phyloP scores from a whole-genome alignment of 2,113 vertebrate species.

The Glareola pratincola region DNA sequence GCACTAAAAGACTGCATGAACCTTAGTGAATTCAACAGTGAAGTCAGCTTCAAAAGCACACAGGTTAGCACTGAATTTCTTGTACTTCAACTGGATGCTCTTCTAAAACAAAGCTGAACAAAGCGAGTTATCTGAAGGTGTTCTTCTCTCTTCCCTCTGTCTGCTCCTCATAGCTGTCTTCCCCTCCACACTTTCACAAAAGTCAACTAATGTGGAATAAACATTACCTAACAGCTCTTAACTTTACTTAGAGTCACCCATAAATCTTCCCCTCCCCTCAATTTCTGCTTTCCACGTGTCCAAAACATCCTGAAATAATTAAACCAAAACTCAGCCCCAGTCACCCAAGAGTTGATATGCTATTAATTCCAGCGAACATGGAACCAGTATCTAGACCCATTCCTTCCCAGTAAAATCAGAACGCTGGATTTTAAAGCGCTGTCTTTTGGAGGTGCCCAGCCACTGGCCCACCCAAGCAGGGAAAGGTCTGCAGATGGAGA shows the following conservation, averaged over 20 bases:
- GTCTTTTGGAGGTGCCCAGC: no score
- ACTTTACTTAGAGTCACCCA: not conserved
- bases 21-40: fast-evolving
- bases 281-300: not conserved
- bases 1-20: not conserved
- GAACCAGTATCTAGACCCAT: not conserved
- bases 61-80: not conserved
- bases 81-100: not conserved
- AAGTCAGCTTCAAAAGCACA: fast-evolving
- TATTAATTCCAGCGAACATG: not conserved
- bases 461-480: not conserved
- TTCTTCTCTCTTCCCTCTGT: not conserved
- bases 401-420: not conserved
- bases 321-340: not conserved
- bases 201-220: not conserved
- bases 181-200: fast-evolving
- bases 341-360: not conserved
- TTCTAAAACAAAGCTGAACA: not conserved
- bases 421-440: not conserved
- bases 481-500: not conserved
- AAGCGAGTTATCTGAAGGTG: not conserved
- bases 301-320: not conserved
- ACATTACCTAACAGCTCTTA: not conserved
- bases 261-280: not conserved
- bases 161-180: not conserved